Evolutionary conservation across 1,140 invertebrate species (phyloP).

Genomic region (Venustaconcha ellipsiformis): DNA sequence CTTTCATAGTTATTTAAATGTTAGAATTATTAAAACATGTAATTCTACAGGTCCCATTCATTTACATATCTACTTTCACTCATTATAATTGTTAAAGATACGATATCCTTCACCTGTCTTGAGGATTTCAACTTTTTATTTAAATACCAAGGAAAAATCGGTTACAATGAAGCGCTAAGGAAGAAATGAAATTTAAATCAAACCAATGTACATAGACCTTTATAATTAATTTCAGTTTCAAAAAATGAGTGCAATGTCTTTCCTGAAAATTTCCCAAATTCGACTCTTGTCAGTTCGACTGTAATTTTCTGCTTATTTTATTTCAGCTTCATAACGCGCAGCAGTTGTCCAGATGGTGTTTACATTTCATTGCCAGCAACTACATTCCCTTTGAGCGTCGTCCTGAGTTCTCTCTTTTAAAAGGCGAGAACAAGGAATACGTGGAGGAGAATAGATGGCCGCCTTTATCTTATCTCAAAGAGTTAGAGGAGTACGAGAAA

Average conservation of each 20-base stretch:
- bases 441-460: slow-evolving; percentile 61
- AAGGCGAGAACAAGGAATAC: slow-evolving; percentile 45
- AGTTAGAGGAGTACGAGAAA: slow-evolving; percentile 57
- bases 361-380: slow-evolving; percentile 62
- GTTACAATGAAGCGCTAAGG: no score
- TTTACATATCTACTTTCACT: neutral
- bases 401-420: slow-evolving; percentile 49
- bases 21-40: neutral
- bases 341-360: slow-evolving; percentile 58
- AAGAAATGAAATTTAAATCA: no score
- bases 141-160: no score
- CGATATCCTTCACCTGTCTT: no score
- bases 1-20: no score
- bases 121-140: no score
- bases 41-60: neutral
- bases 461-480: slow-evolving; percentile 55
- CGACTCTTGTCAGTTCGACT: neutral
- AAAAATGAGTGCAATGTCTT: no score
- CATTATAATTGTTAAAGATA: neutral
- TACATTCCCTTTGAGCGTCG: slow-evolving; percentile 55
- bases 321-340: slow-evolving; percentile 59
- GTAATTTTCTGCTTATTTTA: slow-evolving; percentile 12
- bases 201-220: no score
- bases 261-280: neutral
- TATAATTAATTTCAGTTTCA: no score